Conservation (phyloP, 2,888 invertebrate species). For the Pollenia amentaria region DNA sequence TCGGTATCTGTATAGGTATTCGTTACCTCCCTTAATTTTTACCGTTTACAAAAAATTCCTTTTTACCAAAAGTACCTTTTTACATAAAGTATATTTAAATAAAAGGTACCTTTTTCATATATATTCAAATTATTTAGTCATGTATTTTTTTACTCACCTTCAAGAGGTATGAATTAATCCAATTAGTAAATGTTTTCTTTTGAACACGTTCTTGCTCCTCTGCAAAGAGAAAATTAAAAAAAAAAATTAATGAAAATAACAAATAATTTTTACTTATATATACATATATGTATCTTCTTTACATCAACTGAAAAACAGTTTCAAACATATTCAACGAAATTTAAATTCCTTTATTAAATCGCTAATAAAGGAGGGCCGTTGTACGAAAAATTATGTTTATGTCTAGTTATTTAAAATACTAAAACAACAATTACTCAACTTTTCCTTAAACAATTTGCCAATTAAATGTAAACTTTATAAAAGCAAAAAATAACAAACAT, state of each 20-base stretch:
- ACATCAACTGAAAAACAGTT: not conserved
- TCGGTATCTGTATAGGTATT: too few species aligned
- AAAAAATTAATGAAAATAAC: slow-evolving; percentile 11
- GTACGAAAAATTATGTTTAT: slow-evolving; percentile 9
- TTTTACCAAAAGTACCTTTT: too few species aligned
- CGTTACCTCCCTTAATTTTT: too few species aligned
- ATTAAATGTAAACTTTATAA: slow-evolving; percentile 54
- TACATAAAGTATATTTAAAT: too few species aligned
- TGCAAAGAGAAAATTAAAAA: slow-evolving; percentile 86
- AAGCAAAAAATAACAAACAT: slow-evolving; percentile 9
- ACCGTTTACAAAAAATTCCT: too few species aligned
- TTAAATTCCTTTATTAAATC: slow-evolving; percentile 15
- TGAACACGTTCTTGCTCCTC: slow-evolving; percentile 99
- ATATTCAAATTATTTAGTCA: not conserved
- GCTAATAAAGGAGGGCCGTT: not conserved
- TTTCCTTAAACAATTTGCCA: slow-evolving; percentile 61
- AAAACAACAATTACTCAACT: slow-evolving; percentile 56
- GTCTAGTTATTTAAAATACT: slow-evolving; percentile 55
- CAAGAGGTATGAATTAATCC: slow-evolving; percentile 98
- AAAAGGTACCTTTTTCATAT: not conserved
- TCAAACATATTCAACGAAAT: slow-evolving; percentile 14
- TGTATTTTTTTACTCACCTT: slow-evolving; percentile 89
- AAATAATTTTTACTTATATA: not conserved
- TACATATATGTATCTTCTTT: not conserved
- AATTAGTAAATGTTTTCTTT: slow-evolving; percentile 99